Conservation (phyloP, 2,113 vertebrate genomes). For the Laticauda colubrina region DNA sequence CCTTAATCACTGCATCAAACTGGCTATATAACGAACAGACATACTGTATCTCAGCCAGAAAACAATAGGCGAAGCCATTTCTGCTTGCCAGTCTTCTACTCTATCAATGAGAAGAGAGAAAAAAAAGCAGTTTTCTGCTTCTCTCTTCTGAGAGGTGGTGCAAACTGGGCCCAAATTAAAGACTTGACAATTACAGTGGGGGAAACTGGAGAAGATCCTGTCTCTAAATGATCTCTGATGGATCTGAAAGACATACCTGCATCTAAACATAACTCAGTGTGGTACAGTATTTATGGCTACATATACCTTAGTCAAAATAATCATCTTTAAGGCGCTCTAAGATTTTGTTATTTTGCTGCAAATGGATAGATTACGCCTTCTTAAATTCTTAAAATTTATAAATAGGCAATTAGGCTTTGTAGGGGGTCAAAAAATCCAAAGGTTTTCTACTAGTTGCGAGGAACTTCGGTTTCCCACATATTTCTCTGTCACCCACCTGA, state of each 20-base stretch:
- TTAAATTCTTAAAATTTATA: background rate
- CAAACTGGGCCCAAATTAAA: background rate
- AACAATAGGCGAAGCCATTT: background rate
- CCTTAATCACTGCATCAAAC: background rate
- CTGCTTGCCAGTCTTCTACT: background rate
- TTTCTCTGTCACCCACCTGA: background rate
- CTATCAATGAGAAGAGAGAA: background rate
- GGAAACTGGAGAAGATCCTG: background rate
- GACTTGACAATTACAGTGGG: background rate
- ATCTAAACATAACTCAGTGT: background rate
- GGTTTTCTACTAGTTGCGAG: background rate
- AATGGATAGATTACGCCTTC: background rate
- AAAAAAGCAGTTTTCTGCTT: background rate
- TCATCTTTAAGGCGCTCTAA: background rate
- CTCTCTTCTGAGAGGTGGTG: background rate
- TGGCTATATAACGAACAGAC: background rate
- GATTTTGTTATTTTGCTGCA: background rate
- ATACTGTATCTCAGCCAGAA: background rate
- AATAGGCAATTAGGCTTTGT: background rate
- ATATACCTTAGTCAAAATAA: background rate
- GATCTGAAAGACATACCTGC: background rate
- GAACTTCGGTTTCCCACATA: background rate
- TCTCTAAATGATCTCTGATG: background rate
- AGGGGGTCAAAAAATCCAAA: accelerated
- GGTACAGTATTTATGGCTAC: background rate